phyloP scores from a whole-genome alignment of 1,140 invertebrate species.

The Brachionus manjavacas region DNA sequence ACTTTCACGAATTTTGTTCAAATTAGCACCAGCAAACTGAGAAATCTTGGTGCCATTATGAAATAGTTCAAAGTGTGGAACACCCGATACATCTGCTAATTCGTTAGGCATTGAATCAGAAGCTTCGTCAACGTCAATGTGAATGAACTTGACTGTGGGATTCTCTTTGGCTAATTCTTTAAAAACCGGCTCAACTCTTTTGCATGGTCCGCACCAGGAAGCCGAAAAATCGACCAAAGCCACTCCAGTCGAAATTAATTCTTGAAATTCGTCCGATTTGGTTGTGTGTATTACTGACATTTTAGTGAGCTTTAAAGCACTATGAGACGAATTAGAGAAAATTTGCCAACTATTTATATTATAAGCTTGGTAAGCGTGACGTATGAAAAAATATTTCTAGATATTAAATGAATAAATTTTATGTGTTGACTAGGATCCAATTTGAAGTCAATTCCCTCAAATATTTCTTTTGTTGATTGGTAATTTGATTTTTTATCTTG shows the following conservation, averaged over 20 bases:
- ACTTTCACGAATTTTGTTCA: slow-evolving; percentile 11
- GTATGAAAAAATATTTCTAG: not conserved
- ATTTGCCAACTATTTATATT: not conserved
- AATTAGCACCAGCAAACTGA: slow-evolving; percentile 22
- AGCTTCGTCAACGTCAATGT: slow-evolving; percentile 12
- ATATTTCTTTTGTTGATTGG: not conserved
- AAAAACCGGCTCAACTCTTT: not conserved
- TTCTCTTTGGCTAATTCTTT: slow-evolving; percentile 41
- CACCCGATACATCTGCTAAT: not conserved
- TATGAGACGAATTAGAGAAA: not conserved
- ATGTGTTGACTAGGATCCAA: not conserved
- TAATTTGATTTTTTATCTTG: not conserved
- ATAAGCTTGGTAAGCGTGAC: not conserved
- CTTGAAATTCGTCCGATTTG: not conserved
- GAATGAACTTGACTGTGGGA: slow-evolving; percentile 10
- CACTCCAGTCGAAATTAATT: not conserved
- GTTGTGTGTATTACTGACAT: slow-evolving; percentile 22
- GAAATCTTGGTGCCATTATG: not conserved
- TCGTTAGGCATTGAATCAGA: slow-evolving; percentile 9
- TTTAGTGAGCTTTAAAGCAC: not conserved
- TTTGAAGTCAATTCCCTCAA: not conserved
- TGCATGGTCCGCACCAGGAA: slow-evolving; percentile 35
- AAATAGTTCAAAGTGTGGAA: slow-evolving; percentile 31
- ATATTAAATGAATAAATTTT: not conserved
- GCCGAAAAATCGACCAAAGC: slow-evolving; percentile 30